Conservation (phyloP, 2,888 invertebrate species). For the Drosophila engyochracea region DNA sequence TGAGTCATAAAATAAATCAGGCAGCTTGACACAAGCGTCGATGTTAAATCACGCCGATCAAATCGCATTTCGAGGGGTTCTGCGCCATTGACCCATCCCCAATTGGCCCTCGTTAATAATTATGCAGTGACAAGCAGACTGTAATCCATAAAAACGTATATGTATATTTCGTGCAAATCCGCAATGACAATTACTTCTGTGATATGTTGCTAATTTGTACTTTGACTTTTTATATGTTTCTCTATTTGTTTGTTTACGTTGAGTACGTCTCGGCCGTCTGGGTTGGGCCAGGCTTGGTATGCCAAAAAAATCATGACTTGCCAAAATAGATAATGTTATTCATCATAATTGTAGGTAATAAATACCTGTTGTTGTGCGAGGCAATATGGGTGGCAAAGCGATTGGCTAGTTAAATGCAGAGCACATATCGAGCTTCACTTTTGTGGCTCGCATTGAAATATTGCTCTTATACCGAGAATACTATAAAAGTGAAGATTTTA, state of each 20-base stretch:
- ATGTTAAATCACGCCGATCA: constrained; percentile 74
- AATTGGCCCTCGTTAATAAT: constrained; percentile 34
- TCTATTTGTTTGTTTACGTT: constrained; percentile 36
- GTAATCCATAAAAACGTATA: not conserved
- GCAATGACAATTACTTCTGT: constrained; percentile 64
- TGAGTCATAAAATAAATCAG: constrained; percentile 80
- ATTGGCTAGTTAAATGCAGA: constrained; percentile 42
- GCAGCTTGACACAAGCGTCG: constrained; percentile 71
- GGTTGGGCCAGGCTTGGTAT: constrained; percentile 28
- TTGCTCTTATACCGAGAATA: not conserved
- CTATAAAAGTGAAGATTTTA: not conserved
- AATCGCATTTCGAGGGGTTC: constrained; percentile 46
- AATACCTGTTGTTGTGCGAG: constrained; percentile 14
- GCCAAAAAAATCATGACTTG: constrained; percentile 48
- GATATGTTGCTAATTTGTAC: constrained; percentile 63
- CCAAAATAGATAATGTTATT: constrained; percentile 43
- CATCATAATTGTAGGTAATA: constrained; percentile 58
- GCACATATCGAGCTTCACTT: constrained; percentile 8
- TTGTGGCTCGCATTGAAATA: constrained; percentile 1
- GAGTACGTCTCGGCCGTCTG: not conserved
- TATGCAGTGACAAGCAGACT: constrained; percentile 43
- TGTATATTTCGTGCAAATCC: constrained; percentile 30
- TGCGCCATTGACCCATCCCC: constrained; percentile 23
- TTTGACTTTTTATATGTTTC: constrained; percentile 54
- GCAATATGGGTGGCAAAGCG: constrained; percentile 45